Evolutionary conservation across 2,888 invertebrate genomes (phyloP), one percentile per base, ranked within the genome.

Genomic region (Xestia sexstrigata): DNA sequence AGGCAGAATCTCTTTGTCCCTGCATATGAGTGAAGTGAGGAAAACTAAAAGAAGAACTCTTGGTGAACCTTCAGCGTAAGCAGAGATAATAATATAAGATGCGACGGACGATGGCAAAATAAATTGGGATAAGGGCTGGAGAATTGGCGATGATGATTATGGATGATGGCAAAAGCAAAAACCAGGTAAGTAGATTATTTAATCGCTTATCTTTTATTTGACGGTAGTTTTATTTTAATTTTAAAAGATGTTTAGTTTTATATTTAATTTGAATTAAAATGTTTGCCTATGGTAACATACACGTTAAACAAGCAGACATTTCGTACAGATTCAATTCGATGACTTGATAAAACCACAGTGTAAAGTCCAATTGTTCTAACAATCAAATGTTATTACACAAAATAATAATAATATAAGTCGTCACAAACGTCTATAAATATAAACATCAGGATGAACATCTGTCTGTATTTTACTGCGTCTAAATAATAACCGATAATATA

Each of bases 391-490:
- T 85, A 76, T 85, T 72, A 87, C 67, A 70, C 39, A 75, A 86
- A 86, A 75, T 87, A 84, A 84, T 84, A 84, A 84, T 73, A 84
- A 87, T 83, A 79, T 87, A 76, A 84, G 80, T 84, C 80, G 84
- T 87, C 84, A 84, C 84, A 87, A 68, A 70, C 84, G 49, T 87
- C 80, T 87, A 83, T 87, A 84, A 84, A 87, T 87, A 84, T 68
- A 87, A 84, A 84, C 87, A 83, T 73, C 78, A 87, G 76, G 73
- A 81, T 82, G 89, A 89, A 88, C 88, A 88, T 87, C 86, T 89
- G 88, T 86, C 82, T 89, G 85, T 84, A 63, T 80, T 84, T 79
- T 86, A 87, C 70, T 90, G 83, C 83, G 88, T 85, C 85, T 89
- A 87, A 89, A 89, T 86, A 82, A 87, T 85, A 84, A 81, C 85